These are phyloP conservation scores for Ophioderma brevispina DNA, from an alignment of 35 echinoderm and acorn worm genomes.

Conservation along the genomic window DNA sequence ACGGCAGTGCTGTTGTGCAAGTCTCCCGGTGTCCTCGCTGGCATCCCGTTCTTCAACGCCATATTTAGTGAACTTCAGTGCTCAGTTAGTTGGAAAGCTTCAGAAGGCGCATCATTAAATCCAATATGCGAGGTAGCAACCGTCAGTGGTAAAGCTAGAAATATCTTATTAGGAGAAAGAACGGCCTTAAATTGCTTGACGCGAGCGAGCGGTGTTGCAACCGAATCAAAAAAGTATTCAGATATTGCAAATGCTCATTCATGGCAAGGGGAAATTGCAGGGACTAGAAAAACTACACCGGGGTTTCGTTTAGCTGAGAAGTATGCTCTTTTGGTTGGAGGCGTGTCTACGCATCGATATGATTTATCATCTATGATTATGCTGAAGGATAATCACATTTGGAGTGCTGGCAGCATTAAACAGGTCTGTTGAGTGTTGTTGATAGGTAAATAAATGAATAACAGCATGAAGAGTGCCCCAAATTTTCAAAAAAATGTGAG, in stretches of 20 bases:
- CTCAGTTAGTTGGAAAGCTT: conserved; percentile 58
- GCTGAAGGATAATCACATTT: conserved; percentile 99
- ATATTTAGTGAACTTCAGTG: conserved; percentile 82
- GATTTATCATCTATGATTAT: conserved; percentile 99
- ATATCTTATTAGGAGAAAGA: conserved; percentile 87
- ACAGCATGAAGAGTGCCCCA: too few species aligned
- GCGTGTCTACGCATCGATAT: conserved; percentile 93
- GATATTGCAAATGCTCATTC: conserved; percentile 43
- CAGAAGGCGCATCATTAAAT: conserved; percentile 69
- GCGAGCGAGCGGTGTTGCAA: conserved; percentile 84
- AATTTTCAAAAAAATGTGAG: too few species aligned
- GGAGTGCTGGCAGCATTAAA: conserved; percentile 92
- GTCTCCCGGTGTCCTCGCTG: conserved; percentile 88
- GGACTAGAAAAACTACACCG: conserved; percentile 93
- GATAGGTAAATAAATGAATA: too few species aligned
- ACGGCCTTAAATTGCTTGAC: conserved; percentile 83
- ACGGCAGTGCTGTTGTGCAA: conserved; percentile 92
- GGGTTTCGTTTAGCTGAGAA: conserved; percentile 96
- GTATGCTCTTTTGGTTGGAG: conserved; percentile 87
- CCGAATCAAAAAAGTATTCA: conserved; percentile 51
- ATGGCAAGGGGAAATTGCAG: conserved; percentile 91
- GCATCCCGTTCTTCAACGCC: conserved; percentile 91
- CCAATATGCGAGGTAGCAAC: conserved; percentile 73
- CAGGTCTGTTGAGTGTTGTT: conserved; percentile 59
- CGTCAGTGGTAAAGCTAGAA: conserved; percentile 72